These are phyloP conservation scores for Bucco capensis DNA, from an alignment of 2,113 vertebrate species.

Conservation along the genomic window DNA sequence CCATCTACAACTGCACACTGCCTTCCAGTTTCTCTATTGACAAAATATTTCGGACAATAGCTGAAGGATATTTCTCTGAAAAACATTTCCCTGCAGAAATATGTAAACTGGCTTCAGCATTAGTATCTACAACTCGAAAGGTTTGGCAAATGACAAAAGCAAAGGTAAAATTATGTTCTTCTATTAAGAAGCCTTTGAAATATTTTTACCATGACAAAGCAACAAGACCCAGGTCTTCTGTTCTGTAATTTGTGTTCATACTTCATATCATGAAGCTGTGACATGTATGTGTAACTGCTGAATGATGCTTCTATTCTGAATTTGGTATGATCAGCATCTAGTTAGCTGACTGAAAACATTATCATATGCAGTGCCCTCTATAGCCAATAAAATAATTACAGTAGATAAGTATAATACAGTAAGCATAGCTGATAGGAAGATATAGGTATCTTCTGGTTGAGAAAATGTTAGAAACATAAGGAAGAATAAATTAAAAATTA, in stretches of 20 bases:
- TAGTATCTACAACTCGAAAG: constrained; percentile 77
- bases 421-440: background rate
- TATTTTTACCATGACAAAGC: background rate
- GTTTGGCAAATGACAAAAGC: constrained; percentile 82
- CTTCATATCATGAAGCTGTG: background rate
- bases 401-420: background rate
- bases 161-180: constrained; percentile 73
- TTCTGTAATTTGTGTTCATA: rapidly evolving
- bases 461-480: background rate
- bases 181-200: background rate
- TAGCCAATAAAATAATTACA: background rate
- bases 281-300: background rate
- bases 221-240: background rate
- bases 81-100: constrained; percentile 70
- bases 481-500: background rate
- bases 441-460: background rate
- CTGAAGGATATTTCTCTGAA: constrained; percentile 80
- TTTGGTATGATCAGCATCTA: background rate
- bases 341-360: background rate
- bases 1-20: constrained; percentile 81
- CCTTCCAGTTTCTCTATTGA: constrained; percentile 84
- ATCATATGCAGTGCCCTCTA: background rate
- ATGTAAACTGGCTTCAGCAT: constrained; percentile 68
- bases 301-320: background rate
- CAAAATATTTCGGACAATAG: constrained; percentile 80